phyloP scores from a whole-genome alignment of 2,888 invertebrate genomes.

The Lagria hirta region DNA sequence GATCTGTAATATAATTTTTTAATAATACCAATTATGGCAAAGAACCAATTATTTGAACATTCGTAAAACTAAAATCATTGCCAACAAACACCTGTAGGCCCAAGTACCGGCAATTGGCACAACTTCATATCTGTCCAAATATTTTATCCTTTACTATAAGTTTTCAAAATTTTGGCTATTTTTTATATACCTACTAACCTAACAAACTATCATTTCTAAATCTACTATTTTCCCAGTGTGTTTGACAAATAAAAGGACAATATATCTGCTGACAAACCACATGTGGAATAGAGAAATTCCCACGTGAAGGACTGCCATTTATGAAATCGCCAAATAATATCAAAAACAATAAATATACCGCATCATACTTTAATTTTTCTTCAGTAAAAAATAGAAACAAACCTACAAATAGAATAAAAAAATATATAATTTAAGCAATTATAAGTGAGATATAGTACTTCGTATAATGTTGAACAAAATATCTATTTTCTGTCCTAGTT shows the following conservation, averaged over 20 bases:
- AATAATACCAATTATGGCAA: no score
- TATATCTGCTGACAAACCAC: constrained; percentile 52
- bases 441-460: no score
- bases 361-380: constrained; percentile 56
- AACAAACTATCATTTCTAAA: constrained; percentile 46
- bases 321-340: constrained; percentile 56
- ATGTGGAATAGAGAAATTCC: constrained; percentile 55
- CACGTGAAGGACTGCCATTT: constrained; percentile 45
- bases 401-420: no score
- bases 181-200: no score
- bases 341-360: constrained; percentile 56
- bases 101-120: no score
- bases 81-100: no score
- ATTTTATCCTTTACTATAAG: no score
- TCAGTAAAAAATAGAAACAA: constrained; percentile 60
- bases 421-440: constrained; percentile 13
- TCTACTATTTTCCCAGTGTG: constrained; percentile 56
- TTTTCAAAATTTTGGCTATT: no score
- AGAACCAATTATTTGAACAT: no score
- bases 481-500: constrained; percentile 58
- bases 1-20: constrained; percentile 28
- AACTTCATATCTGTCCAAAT: no score
- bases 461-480: constrained; percentile 55
- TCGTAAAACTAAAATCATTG: no score
- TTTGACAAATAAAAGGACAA: constrained; percentile 56